phyloP scores from a whole-genome alignment of 2,888 invertebrate species.

The Acronicta alni region DNA sequence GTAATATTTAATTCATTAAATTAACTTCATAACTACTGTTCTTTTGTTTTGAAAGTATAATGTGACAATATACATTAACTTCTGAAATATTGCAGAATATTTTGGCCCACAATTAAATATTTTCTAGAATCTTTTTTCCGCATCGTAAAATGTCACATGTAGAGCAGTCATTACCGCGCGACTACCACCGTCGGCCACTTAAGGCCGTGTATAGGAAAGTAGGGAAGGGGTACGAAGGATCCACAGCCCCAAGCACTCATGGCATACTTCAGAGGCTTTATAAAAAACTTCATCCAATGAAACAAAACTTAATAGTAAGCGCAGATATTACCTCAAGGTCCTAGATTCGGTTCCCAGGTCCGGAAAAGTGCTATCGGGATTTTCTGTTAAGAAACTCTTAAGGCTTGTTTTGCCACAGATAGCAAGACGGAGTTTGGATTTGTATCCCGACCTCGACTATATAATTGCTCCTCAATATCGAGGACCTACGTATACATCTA shows the following conservation, averaged over 20 bases:
- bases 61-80: slow-evolving; percentile 10
- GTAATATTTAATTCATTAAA: slow-evolving; percentile 9
- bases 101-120: slow-evolving; percentile 2
- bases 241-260: slow-evolving; percentile 3
- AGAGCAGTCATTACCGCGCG: slow-evolving; percentile 25
- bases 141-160: slow-evolving; percentile 20
- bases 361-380: background rate
- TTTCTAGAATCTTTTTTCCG: slow-evolving; percentile 9
- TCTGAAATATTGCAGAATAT: slow-evolving; percentile 2
- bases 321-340: background rate
- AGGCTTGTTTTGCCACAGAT: background rate
- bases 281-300: slow-evolving; percentile 8
- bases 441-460: background rate
- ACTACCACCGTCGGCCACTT: slow-evolving; percentile 27
- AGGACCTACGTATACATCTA: too few relatives aligned
- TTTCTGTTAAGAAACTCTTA: background rate
- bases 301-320: slow-evolving; percentile 14
- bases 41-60: slow-evolving; percentile 1
- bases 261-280: slow-evolving; percentile 10
- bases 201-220: slow-evolving; percentile 9
- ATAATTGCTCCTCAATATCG: background rate
- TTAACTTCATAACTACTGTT: slow-evolving; percentile 9
- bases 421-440: too few relatives aligned
- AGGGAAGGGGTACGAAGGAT: slow-evolving; percentile 18
- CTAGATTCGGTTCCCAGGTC: background rate